Percentiles rank a stretch among this genome's conserved stretches.
Conservation (phyloP, 2,797 vertebrate genomes). For the Arnoldichthys spilopterus region DNA sequence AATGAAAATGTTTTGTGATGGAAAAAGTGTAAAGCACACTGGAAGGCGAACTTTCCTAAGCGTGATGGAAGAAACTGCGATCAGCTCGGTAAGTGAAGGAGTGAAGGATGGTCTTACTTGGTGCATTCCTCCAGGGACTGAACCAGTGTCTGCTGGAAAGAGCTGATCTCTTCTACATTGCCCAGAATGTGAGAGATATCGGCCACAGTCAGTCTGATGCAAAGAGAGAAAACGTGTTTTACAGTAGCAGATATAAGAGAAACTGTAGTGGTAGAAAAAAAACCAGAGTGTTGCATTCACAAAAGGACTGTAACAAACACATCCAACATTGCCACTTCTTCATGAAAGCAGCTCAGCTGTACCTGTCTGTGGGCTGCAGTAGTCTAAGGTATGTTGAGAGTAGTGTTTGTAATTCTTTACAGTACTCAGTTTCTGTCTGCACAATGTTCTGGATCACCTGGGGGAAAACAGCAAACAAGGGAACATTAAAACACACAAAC, state of each 20-base stretch:
- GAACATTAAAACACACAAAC: not conserved
- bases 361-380: constrained; percentile 93
- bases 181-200: constrained; percentile 90
- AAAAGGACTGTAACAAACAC: not conserved
- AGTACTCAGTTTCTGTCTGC: constrained; percentile 97
- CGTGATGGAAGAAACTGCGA: constrained; percentile 34
- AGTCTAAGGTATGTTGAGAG: constrained; percentile 92
- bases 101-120: constrained; percentile 82
- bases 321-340: not conserved
- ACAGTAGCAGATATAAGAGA: not conserved
- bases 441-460: constrained; percentile 99
- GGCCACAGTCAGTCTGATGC: constrained; percentile 82
- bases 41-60: not conserved
- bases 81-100: not conserved
- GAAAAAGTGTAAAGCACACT: too few species aligned
- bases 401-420: constrained; percentile 94
- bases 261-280: not conserved
- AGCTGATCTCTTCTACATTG: constrained; percentile 96
- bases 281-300: not conserved
- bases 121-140: constrained; percentile 97
- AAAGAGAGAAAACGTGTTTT: not conserved
- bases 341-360: constrained; percentile 29
- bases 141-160: constrained; percentile 97
- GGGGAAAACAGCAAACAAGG: not conserved
- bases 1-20: too few species aligned